Conservation (phyloP, 2,113 vertebrate genomes). For the Dunckerocampus dactyliophorus region DNA sequence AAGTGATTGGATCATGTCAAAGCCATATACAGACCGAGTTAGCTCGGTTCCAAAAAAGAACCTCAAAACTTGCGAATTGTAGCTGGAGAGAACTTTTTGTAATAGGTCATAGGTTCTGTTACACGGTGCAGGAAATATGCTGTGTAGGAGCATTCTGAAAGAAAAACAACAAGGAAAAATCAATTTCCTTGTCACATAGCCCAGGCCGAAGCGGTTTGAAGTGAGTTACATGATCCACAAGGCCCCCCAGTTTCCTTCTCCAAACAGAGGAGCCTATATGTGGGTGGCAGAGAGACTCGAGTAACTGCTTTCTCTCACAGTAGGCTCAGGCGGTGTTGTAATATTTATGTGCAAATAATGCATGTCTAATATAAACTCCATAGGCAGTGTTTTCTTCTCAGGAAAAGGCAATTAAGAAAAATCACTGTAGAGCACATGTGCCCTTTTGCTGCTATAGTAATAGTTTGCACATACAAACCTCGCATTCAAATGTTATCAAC, state of each 20-base stretch:
- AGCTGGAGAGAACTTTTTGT: conserved; percentile 10
- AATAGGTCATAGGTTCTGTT: conserved; percentile 25
- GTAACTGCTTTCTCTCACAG: conserved; percentile 44
- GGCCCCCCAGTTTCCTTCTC: conserved; percentile 47
- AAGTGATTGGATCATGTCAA: conserved; percentile 33
- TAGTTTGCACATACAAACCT: too few relatives aligned
- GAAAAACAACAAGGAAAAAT: conserved; percentile 51
- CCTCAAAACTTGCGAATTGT: conserved; percentile 10
- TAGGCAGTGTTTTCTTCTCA: not conserved
- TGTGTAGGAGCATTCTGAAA: conserved; percentile 25
- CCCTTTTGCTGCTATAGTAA: not conserved
- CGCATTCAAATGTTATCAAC: not conserved
- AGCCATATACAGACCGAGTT: conserved; percentile 17
- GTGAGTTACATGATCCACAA: conserved; percentile 57
- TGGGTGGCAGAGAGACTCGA: conserved; percentile 30
- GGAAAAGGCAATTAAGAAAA: not conserved
- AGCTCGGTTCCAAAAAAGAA: conserved; percentile 13
- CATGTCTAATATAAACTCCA: conserved; percentile 10
- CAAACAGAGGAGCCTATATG: conserved; percentile 46
- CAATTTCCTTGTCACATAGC: conserved; percentile 49
- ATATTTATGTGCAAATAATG: conserved; percentile 7
- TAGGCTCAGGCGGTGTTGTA: conserved; percentile 12
- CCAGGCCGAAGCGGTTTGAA: conserved; percentile 49
- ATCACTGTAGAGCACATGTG: not conserved
- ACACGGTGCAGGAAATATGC: conserved; percentile 7